Evolutionary conservation across 2,888 invertebrate genomes (phyloP), one percentile per base, ranked within the genome.

Genomic region (Phortica okadai): DNA sequence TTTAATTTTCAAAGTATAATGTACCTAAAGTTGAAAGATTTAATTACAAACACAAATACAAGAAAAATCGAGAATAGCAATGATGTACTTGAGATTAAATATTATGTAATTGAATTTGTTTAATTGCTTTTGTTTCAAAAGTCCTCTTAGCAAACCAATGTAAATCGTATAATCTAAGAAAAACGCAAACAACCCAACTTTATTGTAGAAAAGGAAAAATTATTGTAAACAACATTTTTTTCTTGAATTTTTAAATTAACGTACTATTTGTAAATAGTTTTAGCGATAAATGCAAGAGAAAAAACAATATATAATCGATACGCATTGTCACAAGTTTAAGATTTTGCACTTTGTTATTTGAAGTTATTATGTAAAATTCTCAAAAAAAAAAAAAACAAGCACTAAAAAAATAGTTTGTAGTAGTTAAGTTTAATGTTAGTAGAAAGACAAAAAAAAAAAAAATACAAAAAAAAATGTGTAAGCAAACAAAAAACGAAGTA

Each of bases 381-480:
- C 44, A 8, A 25, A 2, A 50, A 45, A 25, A 2, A 50, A 45
- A 45, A 70, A 45, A 21, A 50, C 33, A 67, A 67, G 41, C 6
- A 42, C 42, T 44, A 42, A 72, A 58, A 69, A 76, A 77, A 78
- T 62, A 62, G 62, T 59, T 50, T 50, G 50, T 50, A 50, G 64
- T 74, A 58, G 59, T 6, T 66, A 74, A 66, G 62, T 78, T 59
- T 74, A 73, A 66, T 69, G 33, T 64, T 64, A 64, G 41, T 14
- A 72, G 33, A 76, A 66, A 69, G 25, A 74, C 73, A 21, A 21
- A 42, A 66, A 56, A 74, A 70, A 44, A 77, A 72, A 59, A 50
- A 42, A 76, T n/a, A n/a, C n/a, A n/a, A n/a, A n/a, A n/a, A 77
- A 78, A 76, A 80, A 73, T 67, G 75, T 25, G 79, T 62, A 77